phyloP scores from a whole-genome alignment of 2,888 invertebrate species.

The Yponomeuta cagnagella region DNA sequence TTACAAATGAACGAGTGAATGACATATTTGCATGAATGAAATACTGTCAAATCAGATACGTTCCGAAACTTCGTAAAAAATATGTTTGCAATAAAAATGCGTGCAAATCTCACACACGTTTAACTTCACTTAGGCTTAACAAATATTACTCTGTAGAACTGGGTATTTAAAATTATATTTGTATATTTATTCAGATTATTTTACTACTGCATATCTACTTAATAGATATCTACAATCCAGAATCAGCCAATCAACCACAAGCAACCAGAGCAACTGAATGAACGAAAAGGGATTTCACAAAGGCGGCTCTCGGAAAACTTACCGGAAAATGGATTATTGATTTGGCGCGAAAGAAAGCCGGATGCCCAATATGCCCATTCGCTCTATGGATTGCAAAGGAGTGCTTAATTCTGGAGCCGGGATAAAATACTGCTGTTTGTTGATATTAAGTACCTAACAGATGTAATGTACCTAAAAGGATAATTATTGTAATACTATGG shows the following conservation, averaged over 20 bases:
- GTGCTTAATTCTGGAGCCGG: too few species aligned
- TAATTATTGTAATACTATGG: constrained; percentile 30
- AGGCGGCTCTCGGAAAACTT: not conserved
- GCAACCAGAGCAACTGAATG: not conserved
- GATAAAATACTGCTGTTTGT: too few species aligned
- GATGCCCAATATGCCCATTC: not conserved
- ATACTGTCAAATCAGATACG: constrained; percentile 24
- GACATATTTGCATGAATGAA: constrained; percentile 29
- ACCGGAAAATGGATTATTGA: constrained; percentile 32
- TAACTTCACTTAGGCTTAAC: too few species aligned
- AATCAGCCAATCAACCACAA: not conserved
- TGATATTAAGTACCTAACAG: too few species aligned
- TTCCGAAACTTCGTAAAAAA: not conserved
- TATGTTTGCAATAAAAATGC: not conserved
- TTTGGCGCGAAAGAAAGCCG: constrained; percentile 36
- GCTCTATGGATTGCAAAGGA: not conserved
- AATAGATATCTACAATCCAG: too few species aligned
- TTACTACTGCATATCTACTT: too few species aligned
- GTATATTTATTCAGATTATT: too few species aligned
- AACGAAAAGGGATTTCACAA: not conserved
- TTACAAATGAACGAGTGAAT: constrained; percentile 33
- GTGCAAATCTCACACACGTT: too few species aligned
- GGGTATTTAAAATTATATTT: too few species aligned
- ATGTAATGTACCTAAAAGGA: too few species aligned
- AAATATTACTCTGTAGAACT: too few species aligned